Conservation (phyloP, 2,113 vertebrate genomes). For the Seriola aureovittata region DNA sequence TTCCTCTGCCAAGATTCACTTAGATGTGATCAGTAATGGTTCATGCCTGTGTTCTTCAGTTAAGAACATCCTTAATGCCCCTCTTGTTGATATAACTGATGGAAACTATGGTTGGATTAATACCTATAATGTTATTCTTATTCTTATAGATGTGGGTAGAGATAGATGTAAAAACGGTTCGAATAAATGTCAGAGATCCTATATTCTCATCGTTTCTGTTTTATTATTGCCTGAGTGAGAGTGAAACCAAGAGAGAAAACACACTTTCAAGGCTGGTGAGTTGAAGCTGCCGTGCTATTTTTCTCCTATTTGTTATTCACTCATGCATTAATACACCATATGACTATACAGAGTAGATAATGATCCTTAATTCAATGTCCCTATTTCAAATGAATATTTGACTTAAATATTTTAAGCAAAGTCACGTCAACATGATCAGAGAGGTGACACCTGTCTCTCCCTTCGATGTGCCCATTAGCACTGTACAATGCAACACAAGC, state of each 20-base stretch:
- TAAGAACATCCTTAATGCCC: constrained; percentile 15
- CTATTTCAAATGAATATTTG: constrained; percentile 6
- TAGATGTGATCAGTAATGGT: constrained; percentile 44
- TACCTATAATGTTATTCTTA: constrained; percentile 20
- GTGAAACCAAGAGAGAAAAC: not conserved
- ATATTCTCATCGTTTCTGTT: constrained; percentile 27
- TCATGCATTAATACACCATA: not conserved
- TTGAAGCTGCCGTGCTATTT: not conserved
- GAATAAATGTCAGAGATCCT: constrained; percentile 26
- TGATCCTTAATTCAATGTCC: not conserved
- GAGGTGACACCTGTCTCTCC: constrained; percentile 32
- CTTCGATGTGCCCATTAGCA: not conserved
- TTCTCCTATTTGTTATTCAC: constrained; percentile 1
- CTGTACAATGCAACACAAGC: constrained; percentile 55
- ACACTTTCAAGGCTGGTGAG: not conserved
- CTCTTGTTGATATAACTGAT: constrained; percentile 29
- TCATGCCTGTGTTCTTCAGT: constrained; percentile 26
- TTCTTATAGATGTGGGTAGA: not conserved
- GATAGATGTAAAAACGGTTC: constrained; percentile 6
- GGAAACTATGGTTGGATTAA: constrained; percentile 35
- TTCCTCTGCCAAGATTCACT: constrained; percentile 45
- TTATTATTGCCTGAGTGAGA: not conserved
- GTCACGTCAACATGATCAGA: constrained; percentile 22
- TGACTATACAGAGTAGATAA: not conserved
- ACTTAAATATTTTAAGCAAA: not conserved